Evolutionary conservation across 2,888 invertebrate genomes (phyloP), one percentile per base, ranked within the genome.

Genomic region (Miltochrista miniata): DNA sequence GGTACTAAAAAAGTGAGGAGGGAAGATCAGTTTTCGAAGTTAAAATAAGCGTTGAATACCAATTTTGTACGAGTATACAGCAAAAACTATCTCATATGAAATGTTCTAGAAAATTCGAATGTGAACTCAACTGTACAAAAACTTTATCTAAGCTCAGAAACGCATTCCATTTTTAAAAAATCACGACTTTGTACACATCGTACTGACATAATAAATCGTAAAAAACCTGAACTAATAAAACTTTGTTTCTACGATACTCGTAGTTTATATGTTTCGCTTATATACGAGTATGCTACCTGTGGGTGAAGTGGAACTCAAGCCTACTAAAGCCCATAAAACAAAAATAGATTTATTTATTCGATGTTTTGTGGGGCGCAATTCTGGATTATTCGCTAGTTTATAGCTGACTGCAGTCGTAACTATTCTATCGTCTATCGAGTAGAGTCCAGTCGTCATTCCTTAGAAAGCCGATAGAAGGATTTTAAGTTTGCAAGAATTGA

Each of bases 281-380:
- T 59, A 60, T 24, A 24, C 18, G 18, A 24, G 18, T 65, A 54
- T 57, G 64, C 61, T 68, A 66, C 60, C 63, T 59, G 59, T 51
- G 60, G 59, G 46, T 61, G 54, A 65, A 62, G 53, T n/a, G n/a
- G n/a, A n/a, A n/a, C n/a, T n/a, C n/a, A n/a, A n/a, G 60, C 61
- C 56, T 63, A 63, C 57, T 59, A 55, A 47, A 49, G 60, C 55
- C 56, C 59, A 66, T 69, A 68, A 66, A 73, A 70, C 68, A 61
- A 68, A 74, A 76, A 75, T 74, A 71, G 68, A 72, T 70, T 69
- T 71, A 67, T 68, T 68, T 66, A 57, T 69, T 52, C 61, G 47
- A 51, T 48, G 66, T 54, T 24, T 64, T 45, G 62, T 59, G 65
- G n/a, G 57, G 61, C 59, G 60, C 49, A 64, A 72, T 72, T 68